Base-by-base conservation (phyloP, 2,113 vertebrate species). In the Eulemur rufifrons region DNA sequence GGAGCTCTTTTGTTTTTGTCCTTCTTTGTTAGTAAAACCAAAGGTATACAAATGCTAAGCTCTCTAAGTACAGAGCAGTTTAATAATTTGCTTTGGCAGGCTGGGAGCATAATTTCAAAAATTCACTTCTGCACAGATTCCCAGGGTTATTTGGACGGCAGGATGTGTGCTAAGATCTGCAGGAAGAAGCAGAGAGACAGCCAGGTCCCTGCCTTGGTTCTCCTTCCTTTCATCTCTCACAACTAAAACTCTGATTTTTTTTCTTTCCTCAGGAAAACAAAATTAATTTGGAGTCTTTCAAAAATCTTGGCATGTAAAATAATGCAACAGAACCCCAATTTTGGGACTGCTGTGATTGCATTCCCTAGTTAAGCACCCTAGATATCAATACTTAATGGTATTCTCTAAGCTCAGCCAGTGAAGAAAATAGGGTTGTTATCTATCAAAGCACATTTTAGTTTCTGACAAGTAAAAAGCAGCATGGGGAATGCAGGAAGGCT, bases 401-500 rank as follows among this genome's bases (percentile, higher is more conserved):
- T 98, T 99, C 98, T 98, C 98, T 98, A 97, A 98, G 98, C 98
- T 98, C 98, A 98, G 98, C 97, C 98, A 98, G 98, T 95, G 98
- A 98, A 98, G 98, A 98, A 99, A 99, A 99, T 98, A 98, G 98
- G 98, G 98, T 98, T 98, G 98, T 99, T 99, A 99, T 99, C 99
- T 99, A 99, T 99, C 99, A 99, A 99, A 98, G 98, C 98, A 99
- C 98, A 99, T 99, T 99, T 99, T 98, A 98, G 97, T 98, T 99
- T 98, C 98, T 99, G 99, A 99, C 98, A 99, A 98, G 98, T 98
- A 98, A 98, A 99, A 98, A 98, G 98, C 99, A 98, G 98, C 98
- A 97, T 98, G 98, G 98, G 98, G 98, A 99, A 98, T 97, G 98
- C 97, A 98, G 98, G 97, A 98, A 98, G 98, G 98, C 98, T 98